Conservation (phyloP, 1,140 invertebrate genomes). For the Latrodectus geometricus region DNA sequence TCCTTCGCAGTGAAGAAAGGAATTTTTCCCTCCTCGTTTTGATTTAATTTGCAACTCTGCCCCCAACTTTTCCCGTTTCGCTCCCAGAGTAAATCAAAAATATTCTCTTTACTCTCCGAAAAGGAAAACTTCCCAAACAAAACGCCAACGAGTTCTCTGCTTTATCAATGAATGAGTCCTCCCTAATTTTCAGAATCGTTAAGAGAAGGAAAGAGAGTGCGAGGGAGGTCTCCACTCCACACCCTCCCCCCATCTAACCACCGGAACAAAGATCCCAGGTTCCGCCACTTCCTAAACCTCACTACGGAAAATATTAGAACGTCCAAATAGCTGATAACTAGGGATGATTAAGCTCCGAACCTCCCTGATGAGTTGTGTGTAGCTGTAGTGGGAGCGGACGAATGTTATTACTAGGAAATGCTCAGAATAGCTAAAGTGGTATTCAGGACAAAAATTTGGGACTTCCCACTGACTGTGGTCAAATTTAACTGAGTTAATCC, state of each 20-base stretch:
- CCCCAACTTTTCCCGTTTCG: not conserved
- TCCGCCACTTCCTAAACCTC: conserved; percentile 51
- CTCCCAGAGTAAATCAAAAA: conserved; percentile 19
- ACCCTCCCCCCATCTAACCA: not conserved
- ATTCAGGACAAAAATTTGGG: too few relatives aligned
- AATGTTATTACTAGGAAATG: too few relatives aligned
- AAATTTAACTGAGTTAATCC: too few relatives aligned
- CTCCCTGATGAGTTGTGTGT: conserved; percentile 8
- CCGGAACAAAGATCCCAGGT: conserved; percentile 18
- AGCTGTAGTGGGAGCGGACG: not conserved
- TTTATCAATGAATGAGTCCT: not conserved
- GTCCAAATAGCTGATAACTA: conserved; percentile 36
- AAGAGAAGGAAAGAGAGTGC: not conserved
- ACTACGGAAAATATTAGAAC: conserved; percentile 53
- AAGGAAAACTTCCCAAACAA: conserved; percentile 21
- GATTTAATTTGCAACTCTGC: not conserved
- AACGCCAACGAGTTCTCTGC: conserved; percentile 1
- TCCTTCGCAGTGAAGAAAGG: too few relatives aligned
- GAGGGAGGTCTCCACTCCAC: not conserved
- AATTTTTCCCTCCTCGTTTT: not conserved
- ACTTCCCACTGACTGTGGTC: too few relatives aligned
- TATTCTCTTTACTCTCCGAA: not conserved
- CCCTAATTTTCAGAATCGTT: conserved; percentile 42
- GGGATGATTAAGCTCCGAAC: conserved; percentile 38
- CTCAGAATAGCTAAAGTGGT: too few relatives aligned